Conservation (phyloP, 2,888 invertebrate species). For the Troilus luridus region DNA sequence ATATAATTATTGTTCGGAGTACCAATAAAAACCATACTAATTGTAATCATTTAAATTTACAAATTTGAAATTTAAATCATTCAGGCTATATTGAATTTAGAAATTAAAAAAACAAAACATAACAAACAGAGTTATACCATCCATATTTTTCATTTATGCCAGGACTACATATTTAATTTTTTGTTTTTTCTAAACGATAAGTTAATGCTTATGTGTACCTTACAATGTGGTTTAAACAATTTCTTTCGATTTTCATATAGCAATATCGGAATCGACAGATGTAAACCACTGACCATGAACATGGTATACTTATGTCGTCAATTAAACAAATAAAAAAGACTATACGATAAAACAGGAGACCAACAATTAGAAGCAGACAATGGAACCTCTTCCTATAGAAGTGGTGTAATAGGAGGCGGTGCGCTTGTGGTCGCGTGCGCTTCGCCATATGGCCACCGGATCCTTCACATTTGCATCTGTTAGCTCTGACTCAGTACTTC, state of each 20-base stretch:
- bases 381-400: slow-evolving; percentile 17
- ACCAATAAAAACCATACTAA: too few species aligned
- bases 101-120: background rate
- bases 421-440: slow-evolving; percentile 40
- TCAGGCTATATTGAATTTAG: too few species aligned
- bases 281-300: background rate
- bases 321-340: slow-evolving; percentile 21
- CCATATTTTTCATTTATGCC: too few species aligned
- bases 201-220: too few species aligned
- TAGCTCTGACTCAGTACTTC: slow-evolving; percentile 16
- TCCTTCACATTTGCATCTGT: slow-evolving; percentile 48
- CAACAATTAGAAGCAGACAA: background rate
- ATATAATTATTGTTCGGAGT: too few species aligned
- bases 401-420: slow-evolving; percentile 40
- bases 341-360: background rate
- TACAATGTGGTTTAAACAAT: background rate
- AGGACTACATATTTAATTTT: too few species aligned
- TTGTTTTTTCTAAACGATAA: too few species aligned
- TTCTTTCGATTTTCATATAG: background rate
- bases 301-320: background rate
- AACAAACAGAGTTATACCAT: too few species aligned
- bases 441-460: background rate
- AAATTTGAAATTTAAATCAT: too few species aligned
- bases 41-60: too few species aligned
- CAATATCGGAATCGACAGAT: background rate